A percentile compares a stretch with the other conserved stretches of the same genome.
Evolutionary conservation across 2,113 vertebrate genomes (phyloP).

Genomic region (Copsychus sechellarum): DNA sequence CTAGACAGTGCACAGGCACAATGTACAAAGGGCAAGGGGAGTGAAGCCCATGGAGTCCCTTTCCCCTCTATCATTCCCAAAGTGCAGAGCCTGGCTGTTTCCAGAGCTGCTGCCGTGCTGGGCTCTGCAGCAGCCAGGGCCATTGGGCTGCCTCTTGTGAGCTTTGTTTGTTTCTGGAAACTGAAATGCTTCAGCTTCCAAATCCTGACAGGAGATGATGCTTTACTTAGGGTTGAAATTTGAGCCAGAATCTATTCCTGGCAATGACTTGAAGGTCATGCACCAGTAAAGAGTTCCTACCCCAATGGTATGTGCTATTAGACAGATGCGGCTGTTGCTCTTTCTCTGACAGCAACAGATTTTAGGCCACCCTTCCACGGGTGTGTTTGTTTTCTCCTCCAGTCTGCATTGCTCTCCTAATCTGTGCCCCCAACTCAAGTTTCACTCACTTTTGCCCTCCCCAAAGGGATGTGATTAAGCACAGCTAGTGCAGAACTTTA

Average conservation of each 20-base stretch:
- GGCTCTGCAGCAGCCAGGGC: not conserved
- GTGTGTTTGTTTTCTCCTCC: conserved; percentile 53
- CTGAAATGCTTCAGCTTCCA: conserved; percentile 42
- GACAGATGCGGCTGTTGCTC: conserved; percentile 58
- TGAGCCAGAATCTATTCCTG: conserved; percentile 66
- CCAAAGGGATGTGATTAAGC: not conserved
- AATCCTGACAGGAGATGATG: conserved; percentile 53
- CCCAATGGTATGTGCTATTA: conserved; percentile 33
- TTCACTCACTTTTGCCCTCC: not conserved
- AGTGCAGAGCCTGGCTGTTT: not conserved
- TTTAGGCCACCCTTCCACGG: conserved; percentile 35
- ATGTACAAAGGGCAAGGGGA: rapidly evolving
- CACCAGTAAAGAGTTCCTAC: conserved; percentile 52
- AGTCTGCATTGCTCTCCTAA: conserved; percentile 28
- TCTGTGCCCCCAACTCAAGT: conserved; percentile 9
- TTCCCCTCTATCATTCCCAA: not conserved
- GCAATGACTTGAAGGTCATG: conserved; percentile 60
- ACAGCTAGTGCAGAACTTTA: not conserved
- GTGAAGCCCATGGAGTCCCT: not conserved
- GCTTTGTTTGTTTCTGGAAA: conserved; percentile 56
- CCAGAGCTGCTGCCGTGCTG: not conserved
- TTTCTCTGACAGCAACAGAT: conserved; percentile 64
- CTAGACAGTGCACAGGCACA: not conserved
- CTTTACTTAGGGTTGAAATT: conserved; percentile 58
- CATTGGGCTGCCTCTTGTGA: not conserved